Base-by-base conservation (phyloP, 2,113 vertebrate species). In the Eleginops maclovinus region DNA sequence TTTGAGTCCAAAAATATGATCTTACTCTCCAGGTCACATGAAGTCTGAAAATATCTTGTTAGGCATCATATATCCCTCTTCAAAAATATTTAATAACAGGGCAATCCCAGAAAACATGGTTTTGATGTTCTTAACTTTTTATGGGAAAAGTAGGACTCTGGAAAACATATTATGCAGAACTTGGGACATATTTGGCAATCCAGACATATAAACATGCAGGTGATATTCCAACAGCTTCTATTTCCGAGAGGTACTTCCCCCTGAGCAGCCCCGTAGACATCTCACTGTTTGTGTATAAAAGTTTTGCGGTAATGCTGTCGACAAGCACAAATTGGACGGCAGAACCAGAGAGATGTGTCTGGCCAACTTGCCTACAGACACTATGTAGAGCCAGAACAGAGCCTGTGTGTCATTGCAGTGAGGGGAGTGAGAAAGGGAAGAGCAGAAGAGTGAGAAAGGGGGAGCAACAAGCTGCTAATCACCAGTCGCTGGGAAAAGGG, bases 261-360 rank as follows among this genome's bases (percentile, higher is more conserved):
- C 65, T 9, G 24, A 22, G 70, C 26, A 28, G 56, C 71, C 66
- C 78, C 59, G 85, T 14, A 79, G 86, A 87, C 74, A 83, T 91
- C 90, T 90, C 88, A 77, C 82, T 88, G 87, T 93, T 93, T 89
- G 81, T 81, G 72, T 75, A 80, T 74, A 89, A 84, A 90, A 79
- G 77, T 85, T 79, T 83, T 93, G 91, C 1, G 84, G 91, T 61
- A 26, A n/a, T 15, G 71, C 78, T 80, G 88, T 77, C 67, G 64
- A 88, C 84, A 84, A 80, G 70, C 66, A 79, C 36, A 75, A 65
- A 69, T 65, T 60, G 76, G 56, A 54, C 59, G 24, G 58, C 61
- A 69, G 67, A 62, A 63, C 55, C 51, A 28, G 53, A 79, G 65
- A 31, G 55, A 36, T 40, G 69, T 64, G 54, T 78, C 53, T 31